Conservation (phyloP, 2,113 vertebrate species). For the Chionis minor region DNA sequence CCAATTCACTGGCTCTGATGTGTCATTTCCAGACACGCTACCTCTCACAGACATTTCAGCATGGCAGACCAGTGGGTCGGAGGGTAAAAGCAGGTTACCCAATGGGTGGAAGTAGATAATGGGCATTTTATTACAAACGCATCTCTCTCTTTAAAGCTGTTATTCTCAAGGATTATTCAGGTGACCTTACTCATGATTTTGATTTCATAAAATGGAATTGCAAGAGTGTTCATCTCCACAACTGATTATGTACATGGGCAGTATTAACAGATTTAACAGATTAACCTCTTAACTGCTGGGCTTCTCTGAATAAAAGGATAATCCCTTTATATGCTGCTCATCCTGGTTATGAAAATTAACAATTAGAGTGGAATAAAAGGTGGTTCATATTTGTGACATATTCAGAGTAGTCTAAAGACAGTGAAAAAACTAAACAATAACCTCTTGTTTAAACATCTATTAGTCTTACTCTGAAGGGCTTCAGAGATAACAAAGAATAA, state of each 20-base stretch:
- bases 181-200: slow-evolving; percentile 51
- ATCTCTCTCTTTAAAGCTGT: slow-evolving; percentile 49
- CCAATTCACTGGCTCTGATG: background rate
- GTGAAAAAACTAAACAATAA: background rate
- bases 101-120: slow-evolving; percentile 48
- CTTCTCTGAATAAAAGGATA: background rate
- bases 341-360: background rate
- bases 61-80: background rate
- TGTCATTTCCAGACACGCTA: slow-evolving; percentile 24
- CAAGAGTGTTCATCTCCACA: slow-evolving; percentile 29
- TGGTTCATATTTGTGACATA: background rate
- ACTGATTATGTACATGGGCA: slow-evolving; percentile 31
- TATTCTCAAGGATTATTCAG: slow-evolving; percentile 59
- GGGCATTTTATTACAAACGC: slow-evolving; percentile 50
- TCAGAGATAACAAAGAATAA: background rate
- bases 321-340: background rate
- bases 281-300: slow-evolving; percentile 35
- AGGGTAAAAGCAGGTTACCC: slow-evolving; percentile 64
- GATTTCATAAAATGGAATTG: slow-evolving; percentile 61
- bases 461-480: background rate
- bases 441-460: background rate
- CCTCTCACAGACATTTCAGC: slow-evolving; percentile 33
- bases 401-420: background rate
- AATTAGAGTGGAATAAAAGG: background rate
- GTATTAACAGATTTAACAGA: slow-evolving; percentile 33